Conservation (phyloP, 2,113 vertebrate species). For the Bufo bufo region DNA sequence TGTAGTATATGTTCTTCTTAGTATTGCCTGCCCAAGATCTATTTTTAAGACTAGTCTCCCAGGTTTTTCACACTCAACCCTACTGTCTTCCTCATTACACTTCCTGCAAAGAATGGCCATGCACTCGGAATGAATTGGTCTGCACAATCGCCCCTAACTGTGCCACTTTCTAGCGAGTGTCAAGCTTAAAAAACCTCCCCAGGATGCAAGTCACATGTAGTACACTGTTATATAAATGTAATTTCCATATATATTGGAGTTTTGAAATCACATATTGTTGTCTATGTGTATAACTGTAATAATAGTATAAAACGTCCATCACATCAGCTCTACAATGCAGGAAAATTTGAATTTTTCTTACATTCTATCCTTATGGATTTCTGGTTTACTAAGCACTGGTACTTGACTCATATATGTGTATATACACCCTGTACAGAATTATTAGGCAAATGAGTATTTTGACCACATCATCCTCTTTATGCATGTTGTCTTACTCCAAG, state of each 20-base stretch:
- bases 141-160: slow-evolving; percentile 23
- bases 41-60: slow-evolving; percentile 29
- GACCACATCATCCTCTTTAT: no score
- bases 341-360: slow-evolving; percentile 1
- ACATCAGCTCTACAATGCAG: neutral
- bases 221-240: slow-evolving; percentile 20
- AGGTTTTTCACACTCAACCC: neutral
- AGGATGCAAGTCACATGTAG: slow-evolving; percentile 29
- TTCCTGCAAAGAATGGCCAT: slow-evolving; percentile 6
- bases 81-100: slow-evolving; percentile 24
- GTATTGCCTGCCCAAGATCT: neutral
- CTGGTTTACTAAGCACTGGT: neutral
- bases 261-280: slow-evolving; percentile 26
- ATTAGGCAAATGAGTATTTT: no score
- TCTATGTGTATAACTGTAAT: slow-evolving; percentile 14
- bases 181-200: slow-evolving; percentile 22
- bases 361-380: neutral
- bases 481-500: no score
- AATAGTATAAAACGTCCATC: neutral
- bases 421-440: neutral
- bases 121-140: slow-evolving; percentile 5
- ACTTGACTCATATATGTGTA: neutral
- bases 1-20: slow-evolving; percentile 1
- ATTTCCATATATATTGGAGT: slow-evolving; percentile 52
- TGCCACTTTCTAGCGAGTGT: slow-evolving; percentile 5